Base-by-base conservation (phyloP, 2,797 vertebrate genomes). In the Poeciliopsis paucimaculata region DNA sequence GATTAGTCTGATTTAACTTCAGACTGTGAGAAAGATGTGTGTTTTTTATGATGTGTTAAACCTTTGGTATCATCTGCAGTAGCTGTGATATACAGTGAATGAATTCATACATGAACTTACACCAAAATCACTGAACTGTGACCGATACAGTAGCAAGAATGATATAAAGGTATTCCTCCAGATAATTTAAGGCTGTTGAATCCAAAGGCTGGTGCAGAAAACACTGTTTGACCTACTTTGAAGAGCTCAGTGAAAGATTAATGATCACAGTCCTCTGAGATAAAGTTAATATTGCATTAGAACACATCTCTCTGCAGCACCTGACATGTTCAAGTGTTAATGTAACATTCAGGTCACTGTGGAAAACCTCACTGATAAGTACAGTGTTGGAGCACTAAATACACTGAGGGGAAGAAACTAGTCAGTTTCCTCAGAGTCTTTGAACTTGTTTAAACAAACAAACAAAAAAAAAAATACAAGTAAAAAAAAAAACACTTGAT, bases 201-300 rank as follows among this genome's bases (percentile, higher is more conserved):
- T 53, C 43, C 11, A 53, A 66, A 11, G 2, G 1, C 28, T 9
- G 39, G 5, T 53, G 16, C 20, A 18, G 55, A 49, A 49, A 28
- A 46, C 26, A 53, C 0, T 46, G n/a, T 34, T 28, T 41, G 49
- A 71, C 28, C 47, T 28, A 41, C 26, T 53, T 34, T 41, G 51
- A 57, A 66, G 73, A 62, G 74, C 53, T 79, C 26, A 31, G 31
- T 79, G 72, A 81, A 84, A 77, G 72, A 77, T 79, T 79, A 71
- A 84, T 82, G 77, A 79, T 73, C 62, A 36, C 15, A 49, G n/a
- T 4, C 13, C 36, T 53, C 28, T 13, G 43, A 47, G 64, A 46
- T 47, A 36, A 39, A 18, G 46, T 28, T 53, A 13, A 64, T 72
- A 41, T 64, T 53, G 47, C 26, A 68, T 45, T 47, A 34, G 47